These are phyloP conservation scores for Ostrea denselamellosa DNA, from an alignment of 1,140 invertebrate genomes.

Conservation along the genomic window DNA sequence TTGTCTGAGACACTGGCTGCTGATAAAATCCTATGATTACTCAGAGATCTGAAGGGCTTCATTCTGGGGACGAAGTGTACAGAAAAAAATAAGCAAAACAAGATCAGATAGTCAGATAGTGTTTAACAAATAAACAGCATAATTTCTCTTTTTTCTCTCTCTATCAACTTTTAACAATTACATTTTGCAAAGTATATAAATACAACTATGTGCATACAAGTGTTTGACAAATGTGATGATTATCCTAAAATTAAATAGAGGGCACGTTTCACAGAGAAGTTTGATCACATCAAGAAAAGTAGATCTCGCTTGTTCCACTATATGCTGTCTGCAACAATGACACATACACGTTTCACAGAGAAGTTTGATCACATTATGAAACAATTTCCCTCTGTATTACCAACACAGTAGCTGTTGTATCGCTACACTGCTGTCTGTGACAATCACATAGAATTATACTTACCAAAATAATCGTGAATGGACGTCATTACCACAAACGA, in stretches of 20 bases:
- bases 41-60: too few relatives aligned
- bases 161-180: neutral
- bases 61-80: too few relatives aligned
- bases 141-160: too few relatives aligned
- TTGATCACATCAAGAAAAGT: neutral
- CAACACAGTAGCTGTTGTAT: too few relatives aligned
- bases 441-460: neutral
- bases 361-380: neutral
- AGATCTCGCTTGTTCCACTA: neutral
- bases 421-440: neutral
- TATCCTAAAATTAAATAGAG: neutral
- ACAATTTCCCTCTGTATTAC: too few relatives aligned
- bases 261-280: neutral
- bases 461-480: neutral
- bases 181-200: neutral
- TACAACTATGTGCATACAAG: neutral
- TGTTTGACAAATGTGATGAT: neutral
- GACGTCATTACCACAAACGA: neutral
- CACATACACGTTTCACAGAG: neutral
- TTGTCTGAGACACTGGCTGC: too few relatives aligned
- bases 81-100: too few relatives aligned
- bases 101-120: too few relatives aligned
- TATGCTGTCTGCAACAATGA: too few relatives aligned
- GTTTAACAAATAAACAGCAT: too few relatives aligned
- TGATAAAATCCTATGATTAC: too few relatives aligned